Base-by-base conservation (phyloP, 2,797 vertebrate genomes). In the Sus cebifrons region DNA sequence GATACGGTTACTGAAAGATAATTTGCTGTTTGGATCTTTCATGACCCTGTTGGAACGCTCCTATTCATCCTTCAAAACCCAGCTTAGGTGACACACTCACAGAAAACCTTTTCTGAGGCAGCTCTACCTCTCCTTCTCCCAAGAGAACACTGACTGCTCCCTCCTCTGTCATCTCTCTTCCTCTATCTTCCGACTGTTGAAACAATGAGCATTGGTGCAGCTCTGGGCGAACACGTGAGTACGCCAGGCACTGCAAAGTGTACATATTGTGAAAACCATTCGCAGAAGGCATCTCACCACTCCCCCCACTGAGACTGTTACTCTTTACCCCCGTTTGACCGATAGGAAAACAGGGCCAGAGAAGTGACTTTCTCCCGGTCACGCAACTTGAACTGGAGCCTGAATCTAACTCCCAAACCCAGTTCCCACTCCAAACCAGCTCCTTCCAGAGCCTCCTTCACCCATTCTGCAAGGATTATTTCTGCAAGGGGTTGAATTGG, bases 61-160 rank as follows among this genome's bases (percentile, higher is more conserved):
- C 89, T 88, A 32, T 36, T 60, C 36, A 70, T 52, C 85, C 78
- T 44, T 90, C 87, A 71, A 71, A 78, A 64, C 54, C 73, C 84
- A 64, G 20, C 25, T 5, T 0, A 25, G 71, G 52, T 2, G 23
- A 21, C 62, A 23, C 62, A 12, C 36, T 49, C 10, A 4, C 74
- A 20, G 74, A 21, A 65, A 32, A 23, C 58, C 32, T 81, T 52
- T 54, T 68, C 70, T n/a, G 20, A 44, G 68, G 40, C 4, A 14
- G 32, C 60, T 20, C 36, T 12, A 16, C 68, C 17, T 36, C 54
- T 14, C 73, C n/a, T 29, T 36, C 60, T 65, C 62, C 52, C 25
- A 23, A 40, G 67, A 81, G 65, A 71, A 60, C 36, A 36, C 7
- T 3, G 11, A 36, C 7, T 3, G 11, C 18, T n/a, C 6, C 21